phyloP scores from a whole-genome alignment of 1,140 invertebrate genomes.

The Bursaphelenchus mucronatus region DNA sequence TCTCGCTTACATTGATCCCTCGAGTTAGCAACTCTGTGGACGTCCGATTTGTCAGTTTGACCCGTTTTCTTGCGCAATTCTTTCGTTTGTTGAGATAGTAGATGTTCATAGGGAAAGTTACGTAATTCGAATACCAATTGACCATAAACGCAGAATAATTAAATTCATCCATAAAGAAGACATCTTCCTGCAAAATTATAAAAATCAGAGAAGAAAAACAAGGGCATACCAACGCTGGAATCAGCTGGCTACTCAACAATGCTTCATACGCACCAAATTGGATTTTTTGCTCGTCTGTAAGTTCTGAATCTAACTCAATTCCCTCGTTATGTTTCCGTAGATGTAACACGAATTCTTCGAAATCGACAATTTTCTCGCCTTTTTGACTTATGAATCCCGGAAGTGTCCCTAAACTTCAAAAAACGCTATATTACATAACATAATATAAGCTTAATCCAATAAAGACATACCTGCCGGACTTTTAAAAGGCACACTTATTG shows the following conservation, averaged over 20 bases:
- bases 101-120: conserved; percentile 53
- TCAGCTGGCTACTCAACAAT: conserved; percentile 28
- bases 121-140: conserved; percentile 46
- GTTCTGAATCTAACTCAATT: conserved; percentile 41
- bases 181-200: conserved; percentile 23
- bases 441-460: conserved; percentile 4
- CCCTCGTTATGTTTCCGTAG: conserved; percentile 24
- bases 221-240: conserved; percentile 30
- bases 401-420: too few relatives aligned
- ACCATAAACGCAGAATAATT: conserved; percentile 55
- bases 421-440: too few relatives aligned
- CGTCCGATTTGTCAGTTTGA: conserved; percentile 15
- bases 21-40: conserved; percentile 37
- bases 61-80: conserved; percentile 23
- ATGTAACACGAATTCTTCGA: conserved; percentile 35
- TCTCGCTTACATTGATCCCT: conserved; percentile 40
- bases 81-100: conserved; percentile 52
- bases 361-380: conserved; percentile 31
- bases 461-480: conserved; percentile 8
- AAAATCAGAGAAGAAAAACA: too few relatives aligned
- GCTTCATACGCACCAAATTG: conserved; percentile 33
- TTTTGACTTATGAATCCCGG: too few relatives aligned
- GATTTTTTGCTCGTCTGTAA: conserved; percentile 29
- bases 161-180: conserved; percentile 53
- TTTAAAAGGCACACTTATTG: not conserved